Evolutionary conservation across 2,797 vertebrate genomes (phyloP), one percentile per base, ranked within the genome.

Genomic region (Sphaeramia orbicularis): DNA sequence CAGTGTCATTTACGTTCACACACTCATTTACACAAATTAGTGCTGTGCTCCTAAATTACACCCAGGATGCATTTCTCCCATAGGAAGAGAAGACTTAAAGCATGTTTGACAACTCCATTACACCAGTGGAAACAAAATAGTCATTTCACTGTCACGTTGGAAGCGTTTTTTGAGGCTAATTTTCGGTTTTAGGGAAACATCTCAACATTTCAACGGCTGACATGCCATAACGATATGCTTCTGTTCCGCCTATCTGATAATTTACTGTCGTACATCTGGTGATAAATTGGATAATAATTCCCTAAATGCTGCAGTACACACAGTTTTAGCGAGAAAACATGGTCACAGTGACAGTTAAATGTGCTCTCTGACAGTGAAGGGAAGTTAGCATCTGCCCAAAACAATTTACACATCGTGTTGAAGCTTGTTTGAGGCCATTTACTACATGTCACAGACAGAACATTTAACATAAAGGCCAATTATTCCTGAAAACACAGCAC

Each of bases 241-340:
- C 77, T 71, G 79, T 72, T 65, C 52, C 59, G 47, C 56, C 65
- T 70, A 14, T 65, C 43, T 47, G 72, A 81, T 65, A 59, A 81
- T 84, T 86, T 83, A 77, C 73, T 81, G 80, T 65, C 24, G 12
- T 73, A 76, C 77, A 80, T 80, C 49, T 90, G 80, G 53, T 35
- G 51, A 89, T 81, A 65, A 83, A 86, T 78, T 89, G 74, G 69
- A 90, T 81, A 84, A 87, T 82, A 67, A 85, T 64, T 78, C 40
- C 44, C 32, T 19, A 53, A 81, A 74, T 35, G 16, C 50, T 60
- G 67, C 40, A 54, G 21, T 15, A 1, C 56, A 68, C 76, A 72
- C 18, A 45, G 8, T 79, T 54, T 59, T 32, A 72, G 58, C n/a
- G 47, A 51, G 40, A 74, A 53, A 67, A 54, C 47, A 50, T 43